phyloP scores from a whole-genome alignment of 2,113 vertebrate species.

The Caranx ignobilis region DNA sequence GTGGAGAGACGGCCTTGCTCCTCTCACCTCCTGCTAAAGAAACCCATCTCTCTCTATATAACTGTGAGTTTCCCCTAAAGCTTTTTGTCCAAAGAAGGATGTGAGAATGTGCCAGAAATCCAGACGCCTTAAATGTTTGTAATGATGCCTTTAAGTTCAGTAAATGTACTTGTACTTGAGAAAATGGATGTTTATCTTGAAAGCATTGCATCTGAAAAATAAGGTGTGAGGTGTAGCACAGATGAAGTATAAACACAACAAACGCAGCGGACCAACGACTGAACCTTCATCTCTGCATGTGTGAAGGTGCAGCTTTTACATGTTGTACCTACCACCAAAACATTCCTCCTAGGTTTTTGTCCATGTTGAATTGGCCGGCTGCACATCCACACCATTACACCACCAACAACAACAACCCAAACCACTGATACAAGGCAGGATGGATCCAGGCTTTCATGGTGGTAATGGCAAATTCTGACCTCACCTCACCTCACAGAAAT shows the following conservation, averaged over 20 bases:
- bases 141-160: neutral
- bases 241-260: neutral
- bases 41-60: neutral
- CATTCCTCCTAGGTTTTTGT: too few relatives aligned
- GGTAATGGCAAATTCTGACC: too few relatives aligned
- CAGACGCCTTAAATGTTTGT: slow-evolving; percentile 3
- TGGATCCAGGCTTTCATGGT: too few relatives aligned
- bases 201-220: neutral
- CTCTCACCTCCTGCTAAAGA: neutral
- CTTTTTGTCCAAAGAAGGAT: neutral
- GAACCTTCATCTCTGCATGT: neutral
- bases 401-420: too few relatives aligned
- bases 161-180: neutral
- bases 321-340: neutral
- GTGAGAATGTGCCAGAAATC: neutral
- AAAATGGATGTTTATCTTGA: neutral
- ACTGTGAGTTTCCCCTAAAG: neutral
- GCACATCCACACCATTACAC: too few relatives aligned
- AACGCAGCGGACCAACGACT: neutral
- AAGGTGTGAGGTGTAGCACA: neutral
- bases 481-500: too few relatives aligned
- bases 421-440: too few relatives aligned
- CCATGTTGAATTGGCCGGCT: too few relatives aligned
- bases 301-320: neutral
- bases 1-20: neutral